Evolutionary conservation across 2,113 vertebrate genomes (phyloP), one percentile per base, ranked within the genome.

Genomic region (Condylura cristata): DNA sequence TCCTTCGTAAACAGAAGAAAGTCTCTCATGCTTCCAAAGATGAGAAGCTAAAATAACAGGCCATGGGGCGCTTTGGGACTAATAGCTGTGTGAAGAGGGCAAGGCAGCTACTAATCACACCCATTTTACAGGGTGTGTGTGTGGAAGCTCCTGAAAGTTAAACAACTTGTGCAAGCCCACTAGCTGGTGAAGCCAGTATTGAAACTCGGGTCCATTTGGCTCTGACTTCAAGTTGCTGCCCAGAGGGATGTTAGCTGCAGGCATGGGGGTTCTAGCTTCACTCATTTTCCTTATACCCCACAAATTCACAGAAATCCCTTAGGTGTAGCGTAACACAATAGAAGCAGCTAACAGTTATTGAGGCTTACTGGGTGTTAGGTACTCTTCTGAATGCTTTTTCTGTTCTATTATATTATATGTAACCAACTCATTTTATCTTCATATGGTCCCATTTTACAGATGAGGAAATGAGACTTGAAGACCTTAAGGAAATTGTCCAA

Each of bases 111-210:
- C 53, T 79, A 91, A 63, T 96, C 30, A 92, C 20, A 13, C 26
- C 12, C 41, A 37, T 86, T 97, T 98, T 95, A 95, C 56, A 95
- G 81, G 72, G 41, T 65, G 71, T 84, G 97, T 84, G 97, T 97
- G 65, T 61, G 26, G 83, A 97, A 83, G 34, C 3, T 96, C 24
- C 5, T 91, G 96, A 93, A 95, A 87, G 93, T 94, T 94, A 93
- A 86, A 37, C 5, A 78, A 51, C 51, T 96, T 91, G 76, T 74
- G 60, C 90, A 95, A 87, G 93, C 44, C 85, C 53, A 85, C 58
- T 82, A 41, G 26, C 7, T 2, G 26, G 85, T 51, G 2, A 53
- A 95, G 53, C 51, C 79, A 90, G 30, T 56, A 84, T 44, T 75
- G 60, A 96, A 86, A 41, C 24, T 66, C 86, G 66, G 68, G 86